phyloP scores from a whole-genome alignment of 1,140 invertebrate genomes.

The Anadara kagoshimensis region DNA sequence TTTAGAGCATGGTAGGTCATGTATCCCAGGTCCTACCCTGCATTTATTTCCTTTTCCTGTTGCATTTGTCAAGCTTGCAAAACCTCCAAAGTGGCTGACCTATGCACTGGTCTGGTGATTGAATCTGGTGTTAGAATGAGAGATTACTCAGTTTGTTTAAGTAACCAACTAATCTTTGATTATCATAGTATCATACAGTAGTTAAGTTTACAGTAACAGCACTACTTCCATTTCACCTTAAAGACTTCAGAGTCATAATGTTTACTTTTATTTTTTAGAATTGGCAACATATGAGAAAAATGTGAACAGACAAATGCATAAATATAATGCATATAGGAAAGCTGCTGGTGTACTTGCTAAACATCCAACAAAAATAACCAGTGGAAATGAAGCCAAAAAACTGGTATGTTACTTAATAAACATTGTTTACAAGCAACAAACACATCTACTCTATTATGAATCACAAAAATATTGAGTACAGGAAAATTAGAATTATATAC shows the following conservation, averaged over 20 bases:
- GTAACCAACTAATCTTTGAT: no score
- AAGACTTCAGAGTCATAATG: background rate
- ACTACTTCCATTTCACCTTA: no score
- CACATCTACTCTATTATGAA: background rate
- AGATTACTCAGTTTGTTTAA: no score
- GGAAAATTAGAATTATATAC: background rate
- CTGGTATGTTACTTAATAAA: constrained; percentile 73
- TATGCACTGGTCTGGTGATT: no score
- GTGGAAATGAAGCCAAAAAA: constrained; percentile 83
- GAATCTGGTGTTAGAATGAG: no score
- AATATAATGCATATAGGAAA: constrained; percentile 87
- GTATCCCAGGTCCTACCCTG: no score
- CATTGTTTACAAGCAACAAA: background rate
- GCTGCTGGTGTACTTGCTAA: constrained; percentile 81
- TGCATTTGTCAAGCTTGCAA: no score
- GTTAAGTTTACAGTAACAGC: no score
- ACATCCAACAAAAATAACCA: constrained; percentile 78
- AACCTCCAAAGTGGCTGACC: no score
- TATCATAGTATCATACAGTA: no score
- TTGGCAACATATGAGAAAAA: constrained; percentile 86
- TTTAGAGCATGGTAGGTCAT: no score
- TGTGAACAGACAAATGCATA: constrained; percentile 83
- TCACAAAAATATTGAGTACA: background rate
- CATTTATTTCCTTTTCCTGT: no score
- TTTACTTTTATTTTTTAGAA: constrained; percentile 76